These are phyloP conservation scores for Apodemus sylvaticus DNA, from an alignment of 2,113 vertebrate species.

Conservation along the genomic window DNA sequence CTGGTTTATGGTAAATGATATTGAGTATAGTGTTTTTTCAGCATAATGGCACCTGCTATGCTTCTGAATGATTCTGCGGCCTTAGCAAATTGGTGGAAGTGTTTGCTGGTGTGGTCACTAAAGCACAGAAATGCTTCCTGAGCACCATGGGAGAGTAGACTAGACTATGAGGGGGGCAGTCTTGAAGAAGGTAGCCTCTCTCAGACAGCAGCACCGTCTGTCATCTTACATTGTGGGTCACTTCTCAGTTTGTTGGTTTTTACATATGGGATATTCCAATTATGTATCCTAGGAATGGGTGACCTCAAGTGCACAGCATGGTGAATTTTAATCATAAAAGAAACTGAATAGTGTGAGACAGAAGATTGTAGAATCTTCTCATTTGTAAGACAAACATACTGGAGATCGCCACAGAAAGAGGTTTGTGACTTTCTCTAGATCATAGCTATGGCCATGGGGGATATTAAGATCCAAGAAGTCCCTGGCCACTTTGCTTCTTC, in stretches of 20 bases:
- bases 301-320: background rate
- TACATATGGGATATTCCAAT: background rate
- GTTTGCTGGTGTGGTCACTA: background rate
- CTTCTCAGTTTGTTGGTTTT: background rate
- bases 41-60: rapidly evolving
- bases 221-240: background rate
- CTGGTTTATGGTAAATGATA: background rate
- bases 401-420: background rate
- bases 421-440: background rate
- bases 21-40: rapidly evolving
- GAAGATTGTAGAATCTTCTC: background rate
- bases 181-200: background rate
- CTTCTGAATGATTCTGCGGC: background rate
- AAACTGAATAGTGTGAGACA: background rate
- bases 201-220: background rate
- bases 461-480: background rate
- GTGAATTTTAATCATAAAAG: constrained; percentile 10
- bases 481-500: background rate
- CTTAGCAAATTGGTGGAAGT: background rate
- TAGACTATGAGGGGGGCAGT: background rate
- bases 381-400: background rate
- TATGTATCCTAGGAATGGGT: background rate
- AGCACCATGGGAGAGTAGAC: rapidly evolving
- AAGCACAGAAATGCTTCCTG: background rate
- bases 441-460: background rate